phyloP scores from a whole-genome alignment of 1,140 invertebrate genomes.

The Zaprionus africanus region DNA sequence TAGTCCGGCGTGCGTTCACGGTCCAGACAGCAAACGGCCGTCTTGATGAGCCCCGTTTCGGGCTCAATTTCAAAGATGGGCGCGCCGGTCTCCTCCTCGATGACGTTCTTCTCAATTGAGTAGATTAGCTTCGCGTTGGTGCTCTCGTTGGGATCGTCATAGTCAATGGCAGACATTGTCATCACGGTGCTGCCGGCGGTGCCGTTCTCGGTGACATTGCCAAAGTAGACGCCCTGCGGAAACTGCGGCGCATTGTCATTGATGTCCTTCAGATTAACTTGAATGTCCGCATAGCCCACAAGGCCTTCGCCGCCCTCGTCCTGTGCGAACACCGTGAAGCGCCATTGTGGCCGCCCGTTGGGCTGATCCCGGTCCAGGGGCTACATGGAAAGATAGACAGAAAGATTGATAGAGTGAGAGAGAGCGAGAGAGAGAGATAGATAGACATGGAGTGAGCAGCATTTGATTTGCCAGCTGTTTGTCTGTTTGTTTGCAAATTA shows the following conservation, averaged over 20 bases:
- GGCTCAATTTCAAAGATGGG: slow-evolving; percentile 89
- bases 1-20: slow-evolving; percentile 89
- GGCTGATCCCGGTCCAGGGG: slow-evolving; percentile 90
- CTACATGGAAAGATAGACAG: slow-evolving; percentile 56
- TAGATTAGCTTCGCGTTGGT: slow-evolving; percentile 88
- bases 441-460: slow-evolving; percentile 18
- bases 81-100: slow-evolving; percentile 87
- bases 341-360: slow-evolving; percentile 89
- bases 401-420: neutral
- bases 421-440: neutral
- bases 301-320: slow-evolving; percentile 89
- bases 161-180: slow-evolving; percentile 89
- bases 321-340: slow-evolving; percentile 90
- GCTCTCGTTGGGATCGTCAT: slow-evolving; percentile 89
- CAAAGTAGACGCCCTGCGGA: slow-evolving; percentile 87
- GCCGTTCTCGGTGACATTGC: slow-evolving; percentile 88
- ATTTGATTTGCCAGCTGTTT: slow-evolving; percentile 62
- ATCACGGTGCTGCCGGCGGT: slow-evolving; percentile 88
- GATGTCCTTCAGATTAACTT: slow-evolving; percentile 90
- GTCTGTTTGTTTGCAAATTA: slow-evolving; percentile 65
- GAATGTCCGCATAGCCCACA: slow-evolving; percentile 90
- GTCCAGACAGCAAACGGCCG: slow-evolving; percentile 88
- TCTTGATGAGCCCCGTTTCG: slow-evolving; percentile 88
- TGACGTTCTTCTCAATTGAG: slow-evolving; percentile 89
- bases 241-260: slow-evolving; percentile 93